Evolutionary conservation across 2,113 vertebrate species (phyloP).

Genomic region (Toxotes jaculatrix): DNA sequence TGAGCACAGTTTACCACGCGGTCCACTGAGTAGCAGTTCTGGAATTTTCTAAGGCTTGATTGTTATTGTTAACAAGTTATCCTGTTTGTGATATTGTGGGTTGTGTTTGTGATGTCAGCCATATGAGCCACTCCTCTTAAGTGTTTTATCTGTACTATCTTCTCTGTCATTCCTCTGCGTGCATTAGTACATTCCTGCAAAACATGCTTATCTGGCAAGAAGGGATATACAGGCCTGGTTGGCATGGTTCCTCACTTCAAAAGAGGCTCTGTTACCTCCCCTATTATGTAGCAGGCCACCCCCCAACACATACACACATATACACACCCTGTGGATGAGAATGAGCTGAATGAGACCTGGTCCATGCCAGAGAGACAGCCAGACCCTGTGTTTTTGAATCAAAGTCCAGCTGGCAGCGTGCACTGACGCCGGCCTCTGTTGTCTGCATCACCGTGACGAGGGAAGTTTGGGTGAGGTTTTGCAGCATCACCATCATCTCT

Average conservation of each 20-base stretch:
- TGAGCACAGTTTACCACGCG: too few relatives aligned
- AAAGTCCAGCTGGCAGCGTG: slow-evolving; percentile 39
- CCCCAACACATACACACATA: too few relatives aligned
- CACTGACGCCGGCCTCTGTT: slow-evolving; percentile 9
- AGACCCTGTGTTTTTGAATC: slow-evolving; percentile 29
- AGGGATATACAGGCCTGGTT: slow-evolving; percentile 27
- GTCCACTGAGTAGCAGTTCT: too few relatives aligned
- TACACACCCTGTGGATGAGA: too few relatives aligned
- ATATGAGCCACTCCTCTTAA: too few relatives aligned
- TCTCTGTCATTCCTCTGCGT: too few relatives aligned
- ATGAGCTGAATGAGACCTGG: slow-evolving; percentile 15
- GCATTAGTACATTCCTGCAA: slow-evolving; percentile 1
- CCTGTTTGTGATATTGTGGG: too few relatives aligned
- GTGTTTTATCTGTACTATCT: too few relatives aligned
- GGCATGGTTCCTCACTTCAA: slow-evolving; percentile 29
- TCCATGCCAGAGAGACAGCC: slow-evolving; percentile 26
- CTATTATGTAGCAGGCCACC: not conserved
- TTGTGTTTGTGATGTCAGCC: not conserved
- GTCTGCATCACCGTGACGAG: slow-evolving; percentile 43
- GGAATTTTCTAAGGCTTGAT: too few relatives aligned
- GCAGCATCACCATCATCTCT: slow-evolving; percentile 38
- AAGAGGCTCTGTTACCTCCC: not conserved
- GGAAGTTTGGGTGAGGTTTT: slow-evolving; percentile 49
- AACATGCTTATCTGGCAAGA: slow-evolving; percentile 51
- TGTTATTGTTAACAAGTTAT: too few relatives aligned